Conservation (phyloP, 2,797 vertebrate species). For the Eutrigla gurnardus region DNA sequence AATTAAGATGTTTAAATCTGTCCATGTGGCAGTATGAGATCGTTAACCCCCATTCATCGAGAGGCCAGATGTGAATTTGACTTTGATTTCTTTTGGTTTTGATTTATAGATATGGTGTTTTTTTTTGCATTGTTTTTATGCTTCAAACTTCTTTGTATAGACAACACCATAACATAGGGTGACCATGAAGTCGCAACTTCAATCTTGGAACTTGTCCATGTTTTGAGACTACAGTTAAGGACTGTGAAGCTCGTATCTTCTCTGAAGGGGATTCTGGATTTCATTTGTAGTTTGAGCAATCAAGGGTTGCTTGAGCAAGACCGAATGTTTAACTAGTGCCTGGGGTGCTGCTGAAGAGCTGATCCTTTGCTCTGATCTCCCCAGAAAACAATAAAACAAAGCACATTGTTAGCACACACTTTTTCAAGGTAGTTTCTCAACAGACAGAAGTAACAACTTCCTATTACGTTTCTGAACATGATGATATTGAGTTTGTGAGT, state of each 20-base stretch:
- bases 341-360: not conserved
- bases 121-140: slow-evolving; percentile 5
- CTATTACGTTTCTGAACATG: not conserved
- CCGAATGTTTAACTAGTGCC: not conserved
- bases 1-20: slow-evolving; percentile 14
- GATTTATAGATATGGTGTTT: not conserved
- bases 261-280: not conserved
- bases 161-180: not conserved
- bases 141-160: not conserved
- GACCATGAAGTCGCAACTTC: not conserved
- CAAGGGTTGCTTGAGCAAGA: slow-evolving; percentile 30
- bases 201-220: not conserved
- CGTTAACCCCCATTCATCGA: not conserved
- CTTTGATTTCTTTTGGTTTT: not conserved
- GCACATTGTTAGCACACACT: not conserved
- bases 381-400: not conserved
- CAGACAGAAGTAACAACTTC: not conserved
- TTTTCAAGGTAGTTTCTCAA: slow-evolving; percentile 2
- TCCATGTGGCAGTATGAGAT: not conserved
- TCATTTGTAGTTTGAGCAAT: slow-evolving; percentile 14
- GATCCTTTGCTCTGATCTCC: slow-evolving; percentile 1
- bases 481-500: slow-evolving; percentile 9
- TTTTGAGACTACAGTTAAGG: not conserved
- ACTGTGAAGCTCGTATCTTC: not conserved
- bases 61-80: slow-evolving; percentile 35